phyloP scores from a whole-genome alignment of 2,888 invertebrate species.

The Holacanthella duospinosa region DNA sequence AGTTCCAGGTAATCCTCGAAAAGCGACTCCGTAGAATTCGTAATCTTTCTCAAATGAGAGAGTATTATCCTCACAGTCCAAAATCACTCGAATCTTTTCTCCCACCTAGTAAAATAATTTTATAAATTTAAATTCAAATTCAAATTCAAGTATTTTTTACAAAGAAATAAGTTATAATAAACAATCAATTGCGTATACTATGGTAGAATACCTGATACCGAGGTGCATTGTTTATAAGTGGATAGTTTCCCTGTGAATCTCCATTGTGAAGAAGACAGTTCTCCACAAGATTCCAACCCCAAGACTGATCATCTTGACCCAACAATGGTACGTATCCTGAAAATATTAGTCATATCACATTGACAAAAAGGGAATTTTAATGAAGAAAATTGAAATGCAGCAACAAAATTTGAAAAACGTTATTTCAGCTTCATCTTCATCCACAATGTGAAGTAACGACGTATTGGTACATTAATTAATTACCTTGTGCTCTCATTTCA shows the following conservation, averaged over 20 bases:
- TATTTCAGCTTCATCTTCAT: too few species aligned
- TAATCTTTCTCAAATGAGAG: constrained; percentile 95
- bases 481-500: constrained; percentile 38
- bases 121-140: constrained; percentile 4
- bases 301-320: constrained; percentile 92
- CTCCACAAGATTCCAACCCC: constrained; percentile 99
- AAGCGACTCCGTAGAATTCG: constrained; percentile 96
- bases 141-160: background rate
- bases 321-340: constrained; percentile 77
- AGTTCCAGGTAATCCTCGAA: constrained; percentile 54
- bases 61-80: constrained; percentile 95
- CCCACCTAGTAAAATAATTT: constrained; percentile 61
- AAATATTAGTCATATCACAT: too few species aligned
- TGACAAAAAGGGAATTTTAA: constrained; percentile 51
- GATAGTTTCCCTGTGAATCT: constrained; percentile 86
- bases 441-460: background rate
- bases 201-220: constrained; percentile 95
- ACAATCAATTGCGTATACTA: too few species aligned
- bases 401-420: background rate
- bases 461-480: background rate
- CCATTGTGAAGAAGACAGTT: constrained; percentile 94
- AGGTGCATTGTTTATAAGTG: constrained; percentile 86
- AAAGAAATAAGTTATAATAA: background rate
- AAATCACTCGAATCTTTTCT: constrained; percentile 88
- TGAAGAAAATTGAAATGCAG: background rate